Evolutionary conservation across 2,888 invertebrate species (phyloP).

Genomic region (Andrena trimmerana): DNA sequence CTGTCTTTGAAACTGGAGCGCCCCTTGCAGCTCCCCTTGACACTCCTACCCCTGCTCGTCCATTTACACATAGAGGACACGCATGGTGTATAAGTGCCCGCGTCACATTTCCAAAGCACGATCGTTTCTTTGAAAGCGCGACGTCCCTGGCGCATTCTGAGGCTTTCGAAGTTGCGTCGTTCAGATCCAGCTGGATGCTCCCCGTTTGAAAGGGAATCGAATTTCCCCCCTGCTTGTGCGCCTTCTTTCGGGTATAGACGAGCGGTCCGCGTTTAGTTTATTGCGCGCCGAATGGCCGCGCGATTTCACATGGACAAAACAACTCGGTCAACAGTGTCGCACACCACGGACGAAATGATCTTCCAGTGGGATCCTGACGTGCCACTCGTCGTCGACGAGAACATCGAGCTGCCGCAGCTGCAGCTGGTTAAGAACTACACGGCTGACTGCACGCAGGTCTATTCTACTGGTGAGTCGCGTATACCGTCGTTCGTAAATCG

Average conservation of each 20-base stretch:
- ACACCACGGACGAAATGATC: slow-evolving; percentile 96
- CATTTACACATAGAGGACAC: too few species aligned
- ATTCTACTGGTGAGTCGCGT: slow-evolving; percentile 91
- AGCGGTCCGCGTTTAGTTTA: slow-evolving; percentile 33
- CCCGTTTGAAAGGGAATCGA: background rate
- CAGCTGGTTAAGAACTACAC: slow-evolving; percentile 94
- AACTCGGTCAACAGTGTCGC: slow-evolving; percentile 90
- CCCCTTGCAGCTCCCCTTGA: background rate
- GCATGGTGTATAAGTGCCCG: too few species aligned
- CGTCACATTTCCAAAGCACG: too few species aligned
- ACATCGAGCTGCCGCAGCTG: slow-evolving; percentile 96
- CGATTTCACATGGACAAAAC: slow-evolving; percentile 70
- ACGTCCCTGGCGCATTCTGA: background rate
- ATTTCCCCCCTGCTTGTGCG: background rate
- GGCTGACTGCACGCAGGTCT: slow-evolving; percentile 96
- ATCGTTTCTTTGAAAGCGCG: slow-evolving; percentile 1
- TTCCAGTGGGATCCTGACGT: slow-evolving; percentile 97
- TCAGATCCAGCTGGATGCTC: background rate
- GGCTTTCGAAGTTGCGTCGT: background rate
- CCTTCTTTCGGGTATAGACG: too few species aligned
- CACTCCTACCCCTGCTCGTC: too few species aligned
- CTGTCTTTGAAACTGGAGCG: background rate
- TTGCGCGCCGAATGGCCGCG: slow-evolving; percentile 40
- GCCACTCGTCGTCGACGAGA: slow-evolving; percentile 94
- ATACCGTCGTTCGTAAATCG: background rate